Base-by-base conservation (phyloP, 2,113 vertebrate genomes). In the Campylorhamphus procurvoides region DNA sequence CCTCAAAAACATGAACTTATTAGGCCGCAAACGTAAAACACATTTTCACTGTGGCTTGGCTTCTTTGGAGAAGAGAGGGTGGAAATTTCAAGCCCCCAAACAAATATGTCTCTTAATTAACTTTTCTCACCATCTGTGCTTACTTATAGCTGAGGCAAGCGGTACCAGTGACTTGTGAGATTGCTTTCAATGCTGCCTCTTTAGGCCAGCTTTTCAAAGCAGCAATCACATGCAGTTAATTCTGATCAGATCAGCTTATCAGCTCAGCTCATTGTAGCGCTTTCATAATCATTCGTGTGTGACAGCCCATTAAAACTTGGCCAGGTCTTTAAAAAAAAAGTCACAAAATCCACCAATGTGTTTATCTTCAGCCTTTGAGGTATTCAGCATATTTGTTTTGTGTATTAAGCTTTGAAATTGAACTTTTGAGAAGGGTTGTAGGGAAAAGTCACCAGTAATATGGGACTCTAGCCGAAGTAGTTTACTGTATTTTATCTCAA, bases 271-370 rank as follows among this genome's bases (percentile, higher is more conserved):
- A 98, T 97, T 98, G 97, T 98, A 97, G 97, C 47, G 66, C 94
- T 98, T 98, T 96, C 97, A 97, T 97, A 98, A 98, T 98, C 97
- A 97, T 97, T 98, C 82, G 42, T 97, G 96, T 98, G 96, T 98
- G 97, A 98, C 98, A 98, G 98, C 95, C 97, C 95, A 98, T 98
- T 98, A 98, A 98, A 98, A 97, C 96, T 98, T 97, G 97, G 97
- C 97, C 97, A 97, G 94, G 90, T 78, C 91, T 97, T 97, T 95
- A 96, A 98, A 97, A 80, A 67, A 18, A 98, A 97, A 97, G 80
- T 96, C 97, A 81, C 86, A 96, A 92, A 97, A 93, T 84, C n/a
- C 69, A 24, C 33, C 33, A 52, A 60, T 93, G 68, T 95, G 76
- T 59, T 94, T 93, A 63, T 47, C 68, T 87, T 68, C 53, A 76